Evolutionary conservation across 2,888 invertebrate genomes (phyloP).

Genomic region (Leptogaster cylindrica): DNA sequence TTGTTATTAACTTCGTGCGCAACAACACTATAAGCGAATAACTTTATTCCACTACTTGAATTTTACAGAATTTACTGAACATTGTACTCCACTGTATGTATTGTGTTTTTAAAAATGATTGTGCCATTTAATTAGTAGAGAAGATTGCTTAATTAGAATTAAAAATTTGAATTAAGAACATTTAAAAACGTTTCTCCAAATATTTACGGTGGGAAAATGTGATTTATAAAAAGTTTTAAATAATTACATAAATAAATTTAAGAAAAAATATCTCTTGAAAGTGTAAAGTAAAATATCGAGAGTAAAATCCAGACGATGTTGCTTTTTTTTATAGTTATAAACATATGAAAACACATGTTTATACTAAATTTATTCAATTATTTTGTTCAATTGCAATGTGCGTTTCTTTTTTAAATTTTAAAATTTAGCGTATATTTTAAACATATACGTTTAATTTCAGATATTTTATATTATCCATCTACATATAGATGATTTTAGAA

Average conservation of each 20-base stretch:
- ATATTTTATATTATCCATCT: conserved; percentile 52
- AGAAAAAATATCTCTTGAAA: neutral
- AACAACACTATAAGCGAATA: no score
- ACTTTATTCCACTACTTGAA: no score
- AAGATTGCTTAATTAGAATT: neutral
- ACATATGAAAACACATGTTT: conserved; percentile 36
- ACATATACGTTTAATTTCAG: conserved; percentile 53
- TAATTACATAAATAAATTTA: neutral
- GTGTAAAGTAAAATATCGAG: neutral
- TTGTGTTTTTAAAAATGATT: no score
- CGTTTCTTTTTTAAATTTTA: conserved; percentile 41
- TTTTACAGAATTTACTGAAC: no score
- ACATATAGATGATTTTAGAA: conserved; percentile 54
- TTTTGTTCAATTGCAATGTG: conserved; percentile 43
- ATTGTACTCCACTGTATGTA: no score
- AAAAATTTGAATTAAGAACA: neutral
- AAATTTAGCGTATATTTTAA: conserved; percentile 52
- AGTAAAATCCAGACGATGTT: conserved; percentile 1
- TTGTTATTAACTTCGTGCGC: no score
- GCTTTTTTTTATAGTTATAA: conserved; percentile 30
- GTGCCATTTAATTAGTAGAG: no score
- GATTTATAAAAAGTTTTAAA: neutral
- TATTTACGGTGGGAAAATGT: conserved; percentile 32
- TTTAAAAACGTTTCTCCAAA: neutral
- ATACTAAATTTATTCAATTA: conserved; percentile 26